Conservation (phyloP, 2,888 invertebrate genomes). For the Thera britannica region DNA sequence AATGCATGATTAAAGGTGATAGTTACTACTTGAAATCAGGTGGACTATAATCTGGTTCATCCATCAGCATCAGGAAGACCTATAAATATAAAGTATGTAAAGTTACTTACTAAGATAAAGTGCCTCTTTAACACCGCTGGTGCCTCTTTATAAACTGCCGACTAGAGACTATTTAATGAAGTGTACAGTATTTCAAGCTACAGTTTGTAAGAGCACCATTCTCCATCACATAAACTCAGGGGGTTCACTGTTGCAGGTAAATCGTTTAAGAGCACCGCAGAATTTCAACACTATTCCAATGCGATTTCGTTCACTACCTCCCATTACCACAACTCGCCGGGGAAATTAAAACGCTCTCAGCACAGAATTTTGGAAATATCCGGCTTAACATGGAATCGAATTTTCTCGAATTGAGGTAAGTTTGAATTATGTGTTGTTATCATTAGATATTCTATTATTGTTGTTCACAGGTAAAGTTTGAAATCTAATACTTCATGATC, state of each 20-base stretch:
- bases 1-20: no score
- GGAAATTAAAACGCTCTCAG: slow-evolving; percentile 53
- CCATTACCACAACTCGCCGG: slow-evolving; percentile 32
- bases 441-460: no score
- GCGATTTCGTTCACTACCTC: slow-evolving; percentile 8
- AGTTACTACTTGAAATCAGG: no score
- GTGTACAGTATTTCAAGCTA: background rate
- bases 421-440: background rate
- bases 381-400: slow-evolving; percentile 6
- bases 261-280: slow-evolving; percentile 15
- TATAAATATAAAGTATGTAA: no score
- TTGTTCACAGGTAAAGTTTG: no score
- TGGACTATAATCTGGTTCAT: no score
- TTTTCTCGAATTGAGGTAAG: slow-evolving; percentile 2
- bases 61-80: no score
- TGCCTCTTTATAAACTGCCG: no score
- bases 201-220: background rate
- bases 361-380: slow-evolving; percentile 34
- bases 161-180: no score
- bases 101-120: background rate
- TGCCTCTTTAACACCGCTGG: background rate
- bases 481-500: no score
- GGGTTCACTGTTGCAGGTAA: slow-evolving; percentile 5
- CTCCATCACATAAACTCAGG: slow-evolving; percentile 1
- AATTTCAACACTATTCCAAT: slow-evolving; percentile 18